Evolutionary conservation across 2,113 vertebrate genomes (phyloP).

Genomic region (Crypturellus undulatus): DNA sequence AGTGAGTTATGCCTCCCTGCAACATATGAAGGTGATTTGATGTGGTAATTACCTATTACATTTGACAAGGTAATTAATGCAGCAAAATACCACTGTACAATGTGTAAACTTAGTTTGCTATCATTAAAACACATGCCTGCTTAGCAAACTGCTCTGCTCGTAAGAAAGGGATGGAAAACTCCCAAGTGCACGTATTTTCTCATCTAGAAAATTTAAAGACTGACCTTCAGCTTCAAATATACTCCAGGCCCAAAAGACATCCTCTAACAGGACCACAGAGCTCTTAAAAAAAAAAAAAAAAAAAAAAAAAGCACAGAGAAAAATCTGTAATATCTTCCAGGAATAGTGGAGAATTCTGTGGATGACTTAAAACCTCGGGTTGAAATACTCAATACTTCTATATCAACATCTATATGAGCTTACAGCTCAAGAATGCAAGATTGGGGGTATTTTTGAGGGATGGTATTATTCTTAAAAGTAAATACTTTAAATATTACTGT

Average conservation of each 20-base stretch:
- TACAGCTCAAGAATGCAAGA: neutral
- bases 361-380: neutral
- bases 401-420: neutral
- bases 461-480: neutral
- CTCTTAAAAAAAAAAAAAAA: neutral
- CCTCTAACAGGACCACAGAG: neutral
- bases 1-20: slow-evolving; percentile 61
- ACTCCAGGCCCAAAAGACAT: neutral
- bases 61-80: slow-evolving; percentile 84
- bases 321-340: neutral
- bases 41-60: slow-evolving; percentile 81
- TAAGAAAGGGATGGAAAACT: slow-evolving; percentile 23
- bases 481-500: neutral
- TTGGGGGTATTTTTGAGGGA: neutral
- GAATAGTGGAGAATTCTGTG: neutral
- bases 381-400: neutral
- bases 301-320: neutral
- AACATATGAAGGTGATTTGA: slow-evolving; percentile 77
- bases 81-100: slow-evolving; percentile 79
- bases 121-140: slow-evolving; percentile 75
- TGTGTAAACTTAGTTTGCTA: slow-evolving; percentile 73
- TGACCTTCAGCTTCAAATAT: neutral
- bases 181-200: neutral
- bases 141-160: slow-evolving; percentile 66
- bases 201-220: neutral